A percentile compares a stretch with the other conserved stretches of the same genome.
Conservation (phyloP, 1,140 invertebrate genomes). For the Adelges cooleyi region DNA sequence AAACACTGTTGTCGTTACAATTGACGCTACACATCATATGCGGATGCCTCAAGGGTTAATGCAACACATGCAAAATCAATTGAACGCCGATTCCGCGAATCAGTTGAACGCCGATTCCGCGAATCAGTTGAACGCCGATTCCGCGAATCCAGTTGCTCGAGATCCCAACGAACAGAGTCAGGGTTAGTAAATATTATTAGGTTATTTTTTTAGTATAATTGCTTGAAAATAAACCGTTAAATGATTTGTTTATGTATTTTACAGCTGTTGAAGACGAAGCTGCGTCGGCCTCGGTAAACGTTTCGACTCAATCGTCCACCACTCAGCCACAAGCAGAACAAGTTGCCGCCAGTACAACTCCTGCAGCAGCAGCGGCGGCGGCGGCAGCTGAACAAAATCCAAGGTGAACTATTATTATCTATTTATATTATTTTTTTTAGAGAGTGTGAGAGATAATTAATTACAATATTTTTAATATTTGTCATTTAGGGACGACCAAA, state of each 20-base stretch:
- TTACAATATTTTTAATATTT: neutral
- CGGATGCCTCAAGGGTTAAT: slow-evolving; percentile 19
- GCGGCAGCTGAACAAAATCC: neutral
- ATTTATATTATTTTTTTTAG: too few relatives aligned
- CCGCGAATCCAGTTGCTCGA: neutral
- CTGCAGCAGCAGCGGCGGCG: neutral
- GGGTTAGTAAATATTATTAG: too few relatives aligned
- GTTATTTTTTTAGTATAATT: too few relatives aligned
- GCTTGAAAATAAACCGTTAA: too few relatives aligned
- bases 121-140: neutral
- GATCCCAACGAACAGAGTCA: neutral
- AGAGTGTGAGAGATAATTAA: too few relatives aligned
- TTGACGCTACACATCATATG: slow-evolving; percentile 21
- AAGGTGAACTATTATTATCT: too few relatives aligned
- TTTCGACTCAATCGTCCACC: neutral
- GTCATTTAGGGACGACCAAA: neutral
- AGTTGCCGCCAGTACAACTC: neutral
- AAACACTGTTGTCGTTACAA: slow-evolving; percentile 24
- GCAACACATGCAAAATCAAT: neutral
- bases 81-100: neutral
- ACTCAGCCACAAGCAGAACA: neutral
- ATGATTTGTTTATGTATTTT: neutral
- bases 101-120: neutral
- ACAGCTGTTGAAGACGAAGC: neutral
- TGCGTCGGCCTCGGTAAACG: neutral